Evolutionary conservation across 2,797 vertebrate species (phyloP), one percentile per base, ranked within the genome.

Genomic region (Syncerus caffer): DNA sequence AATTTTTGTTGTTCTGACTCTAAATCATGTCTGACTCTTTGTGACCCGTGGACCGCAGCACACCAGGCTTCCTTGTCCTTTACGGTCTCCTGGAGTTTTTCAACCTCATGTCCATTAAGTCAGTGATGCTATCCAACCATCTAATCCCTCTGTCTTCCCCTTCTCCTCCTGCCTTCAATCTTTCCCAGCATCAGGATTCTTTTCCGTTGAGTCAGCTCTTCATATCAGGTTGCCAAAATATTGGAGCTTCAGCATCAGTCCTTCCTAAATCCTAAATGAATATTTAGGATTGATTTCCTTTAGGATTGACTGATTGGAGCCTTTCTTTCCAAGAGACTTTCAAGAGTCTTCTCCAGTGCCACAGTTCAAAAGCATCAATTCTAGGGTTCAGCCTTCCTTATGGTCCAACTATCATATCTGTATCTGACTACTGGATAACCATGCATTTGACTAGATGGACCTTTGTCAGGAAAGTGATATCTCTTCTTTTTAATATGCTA

Each of bases 11-110:
- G 64, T 71, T 71, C 17, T 71, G 17, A 21, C n/a, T 21, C 64
- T 71, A 74, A 74, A 23, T 74, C 21, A 25, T 4, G 9, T 42
- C 34, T 0, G 2, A 25, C 67, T 25, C 67, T 25, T 13, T 42
- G 67, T 13, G 67, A 74, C 21, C 64, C 4, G 0, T 74, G 19
- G 12, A 74, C 6, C 0, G 0, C 34, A 71, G 67, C 67, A 38
- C 0, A 0, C 34, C 67, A 74, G 67, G 34, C 67, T 42, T 74
- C 21, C 11, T 12, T 74, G 11, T 74, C 12, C 21, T 74, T 74
- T 21, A 25, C 21, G 25, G 21, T 42, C 27, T 74, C 21, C 34
- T 0, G 0, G 67, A 42, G 11, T 74, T 25, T 67, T 23, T 74
- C 67, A 74, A 2, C 11, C 67, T 74, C 3, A 42, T 25, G 38